Evolutionary conservation across 1,140 invertebrate species (phyloP).

Genomic region (Lordiphosa clarofinis): DNA sequence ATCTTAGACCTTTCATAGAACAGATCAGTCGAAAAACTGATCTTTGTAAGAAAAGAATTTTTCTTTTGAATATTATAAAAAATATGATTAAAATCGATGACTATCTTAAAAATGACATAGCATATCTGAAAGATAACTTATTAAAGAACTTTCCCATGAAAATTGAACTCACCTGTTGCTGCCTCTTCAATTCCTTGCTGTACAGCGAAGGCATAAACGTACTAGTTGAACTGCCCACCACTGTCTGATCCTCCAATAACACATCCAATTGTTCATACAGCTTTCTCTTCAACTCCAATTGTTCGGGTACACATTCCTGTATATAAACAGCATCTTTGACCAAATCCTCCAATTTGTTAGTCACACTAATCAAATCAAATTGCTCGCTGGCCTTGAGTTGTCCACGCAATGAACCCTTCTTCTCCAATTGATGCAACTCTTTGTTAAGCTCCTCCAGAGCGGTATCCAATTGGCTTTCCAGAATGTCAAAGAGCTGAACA

Average conservation of each 20-base stretch:
- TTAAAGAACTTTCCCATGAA: neutral
- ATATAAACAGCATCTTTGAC: constrained; percentile 86
- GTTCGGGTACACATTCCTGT: constrained; percentile 96
- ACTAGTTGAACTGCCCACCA: constrained; percentile 94
- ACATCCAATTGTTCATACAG: constrained; percentile 89
- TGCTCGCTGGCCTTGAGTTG: constrained; percentile 87
- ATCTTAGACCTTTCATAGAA: too few species aligned
- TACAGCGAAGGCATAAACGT: constrained; percentile 93
- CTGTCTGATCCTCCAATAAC: constrained; percentile 85
- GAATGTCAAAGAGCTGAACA: constrained; percentile 91
- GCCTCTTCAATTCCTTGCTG: constrained; percentile 82
- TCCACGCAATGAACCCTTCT: constrained; percentile 86
- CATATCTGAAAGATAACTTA: neutral
- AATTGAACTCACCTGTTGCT: constrained; percentile 44
- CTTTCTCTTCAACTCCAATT: constrained; percentile 90
- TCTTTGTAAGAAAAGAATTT: too few species aligned
- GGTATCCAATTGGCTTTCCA: constrained; percentile 85
- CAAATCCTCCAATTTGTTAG: constrained; percentile 83
- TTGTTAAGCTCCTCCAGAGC: constrained; percentile 87
- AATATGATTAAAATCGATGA: too few species aligned
- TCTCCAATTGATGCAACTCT: constrained; percentile 88
- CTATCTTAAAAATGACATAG: neutral
- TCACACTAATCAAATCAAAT: constrained; percentile 87
- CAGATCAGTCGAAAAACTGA: too few species aligned
- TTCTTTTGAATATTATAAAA: too few species aligned